Evolutionary conservation across 2,888 invertebrate species (phyloP), one percentile per base, ranked within the genome.

Genomic region (Idaea dimidiata): DNA sequence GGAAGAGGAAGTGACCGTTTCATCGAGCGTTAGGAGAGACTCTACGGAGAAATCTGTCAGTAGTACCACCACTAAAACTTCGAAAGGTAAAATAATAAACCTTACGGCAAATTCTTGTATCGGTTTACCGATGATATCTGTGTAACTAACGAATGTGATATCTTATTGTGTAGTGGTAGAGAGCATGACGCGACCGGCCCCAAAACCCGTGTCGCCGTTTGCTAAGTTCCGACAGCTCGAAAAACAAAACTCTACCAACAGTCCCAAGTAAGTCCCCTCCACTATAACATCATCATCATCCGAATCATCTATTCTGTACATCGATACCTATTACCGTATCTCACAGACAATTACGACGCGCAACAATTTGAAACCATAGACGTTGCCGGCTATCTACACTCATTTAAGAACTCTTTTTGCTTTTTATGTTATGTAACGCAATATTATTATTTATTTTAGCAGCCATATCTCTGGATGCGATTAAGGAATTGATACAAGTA

Each of bases 191-290:
- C 85, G 86, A 76, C 80, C 88, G 86, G 93, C 87, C 68, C 93
- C 86, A 85, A 96, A 95, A 86, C 95, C 96, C 74, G 94, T 96
- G 82, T 97, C 97, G 78, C 97, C 97, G 70, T 97, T 97, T 91
- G 96, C 97, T 83, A 97, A 97, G 93, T 97, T 97, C 93, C 96
- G 96, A 87, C 97, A 97, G 93, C 94, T 97, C 88, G 97, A 97
- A 89, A 96, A 96, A 85, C 97, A 97, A 91, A 96, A 96, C 88
- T 96, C 97, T 78, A 94, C 94, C 81, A 94, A 95, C 83, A 94
- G 94, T 79, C 96, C 96, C 88, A 96, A 96, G 97, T 97, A 94
- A 95, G 94, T 86, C 62, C 24, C 56, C 6, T 17, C 56, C 54
- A 54, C 16, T 54, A 8, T 16, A 6, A 54, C 16, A 16, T 16